Evolutionary conservation across 2,113 vertebrate genomes (phyloP).

Genomic region (Sorex fumeus): DNA sequence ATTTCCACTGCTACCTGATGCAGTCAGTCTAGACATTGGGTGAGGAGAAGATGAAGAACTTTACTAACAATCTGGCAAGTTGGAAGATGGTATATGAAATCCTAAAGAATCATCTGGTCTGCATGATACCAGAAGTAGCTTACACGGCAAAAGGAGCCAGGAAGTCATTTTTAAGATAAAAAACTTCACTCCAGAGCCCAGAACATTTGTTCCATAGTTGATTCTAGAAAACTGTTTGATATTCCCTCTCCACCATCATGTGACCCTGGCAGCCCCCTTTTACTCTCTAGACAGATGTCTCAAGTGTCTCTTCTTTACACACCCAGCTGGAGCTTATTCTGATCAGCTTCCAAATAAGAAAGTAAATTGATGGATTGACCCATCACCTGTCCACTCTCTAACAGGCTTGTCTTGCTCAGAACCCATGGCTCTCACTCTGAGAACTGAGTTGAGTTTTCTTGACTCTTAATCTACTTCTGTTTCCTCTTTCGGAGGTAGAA

Average conservation of each 20-base stretch:
- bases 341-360: not conserved
- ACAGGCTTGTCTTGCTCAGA: not conserved
- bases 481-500: conserved; percentile 28
- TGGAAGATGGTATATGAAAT: too few species aligned
- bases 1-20: too few species aligned
- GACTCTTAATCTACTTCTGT: not conserved
- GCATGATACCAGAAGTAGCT: too few species aligned
- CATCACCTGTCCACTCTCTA: not conserved
- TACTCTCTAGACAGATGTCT: not conserved
- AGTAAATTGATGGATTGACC: not conserved
- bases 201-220: rapidly evolving
- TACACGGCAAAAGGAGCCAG: too few species aligned
- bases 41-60: too few species aligned
- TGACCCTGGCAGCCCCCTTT: not conserved
- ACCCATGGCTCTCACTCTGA: not conserved
- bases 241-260: not conserved
- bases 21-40: too few species aligned
- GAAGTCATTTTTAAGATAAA: not conserved
- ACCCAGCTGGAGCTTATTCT: not conserved
- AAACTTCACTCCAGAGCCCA: not conserved
- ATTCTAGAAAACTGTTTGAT: not conserved
- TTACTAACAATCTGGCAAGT: too few species aligned
- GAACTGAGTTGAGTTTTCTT: not conserved
- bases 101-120: too few species aligned
- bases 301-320: not conserved